Evolutionary conservation across 2,113 vertebrate species (phyloP).

Genomic region (Oryzias celebensis): DNA sequence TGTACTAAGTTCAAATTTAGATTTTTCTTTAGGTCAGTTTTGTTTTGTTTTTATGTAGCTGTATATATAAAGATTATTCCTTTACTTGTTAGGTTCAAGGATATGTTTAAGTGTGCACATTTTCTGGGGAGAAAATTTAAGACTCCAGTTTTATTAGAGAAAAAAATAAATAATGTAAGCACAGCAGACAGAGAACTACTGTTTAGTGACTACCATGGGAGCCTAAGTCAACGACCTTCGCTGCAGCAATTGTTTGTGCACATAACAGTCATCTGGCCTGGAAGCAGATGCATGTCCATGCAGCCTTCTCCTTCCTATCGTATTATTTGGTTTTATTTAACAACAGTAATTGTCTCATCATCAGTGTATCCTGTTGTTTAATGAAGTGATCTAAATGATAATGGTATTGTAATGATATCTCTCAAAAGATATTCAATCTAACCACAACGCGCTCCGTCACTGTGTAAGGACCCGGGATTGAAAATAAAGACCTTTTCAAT

Average conservation of each 20-base stretch:
- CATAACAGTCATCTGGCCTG: slow-evolving; percentile 1
- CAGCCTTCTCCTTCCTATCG: slow-evolving; percentile 31
- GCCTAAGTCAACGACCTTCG: slow-evolving; percentile 41
- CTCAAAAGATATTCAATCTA: slow-evolving; percentile 79
- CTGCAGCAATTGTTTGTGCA: slow-evolving; percentile 1
- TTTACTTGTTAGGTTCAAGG: too few species aligned
- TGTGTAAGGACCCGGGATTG: slow-evolving; percentile 49
- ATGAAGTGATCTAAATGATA: slow-evolving; percentile 80
- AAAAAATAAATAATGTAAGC: neutral
- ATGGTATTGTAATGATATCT: slow-evolving; percentile 71
- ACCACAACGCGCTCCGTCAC: slow-evolving; percentile 68
- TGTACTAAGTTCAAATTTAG: too few species aligned
- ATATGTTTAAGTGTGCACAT: too few species aligned
- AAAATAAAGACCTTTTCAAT: slow-evolving; percentile 57
- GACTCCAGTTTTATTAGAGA: too few species aligned
- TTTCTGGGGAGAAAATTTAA: too few species aligned
- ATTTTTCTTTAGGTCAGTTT: too few species aligned
- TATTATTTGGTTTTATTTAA: slow-evolving; percentile 74
- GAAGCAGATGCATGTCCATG: neutral
- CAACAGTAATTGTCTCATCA: slow-evolving; percentile 72
- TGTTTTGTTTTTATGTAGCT: too few species aligned
- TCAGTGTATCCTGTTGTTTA: slow-evolving; percentile 74
- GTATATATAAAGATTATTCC: too few species aligned
- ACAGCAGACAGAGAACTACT: slow-evolving; percentile 15
- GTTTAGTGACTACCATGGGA: slow-evolving; percentile 29